Base-by-base conservation (phyloP, 2,113 vertebrate genomes). In the Monopterus albus region DNA sequence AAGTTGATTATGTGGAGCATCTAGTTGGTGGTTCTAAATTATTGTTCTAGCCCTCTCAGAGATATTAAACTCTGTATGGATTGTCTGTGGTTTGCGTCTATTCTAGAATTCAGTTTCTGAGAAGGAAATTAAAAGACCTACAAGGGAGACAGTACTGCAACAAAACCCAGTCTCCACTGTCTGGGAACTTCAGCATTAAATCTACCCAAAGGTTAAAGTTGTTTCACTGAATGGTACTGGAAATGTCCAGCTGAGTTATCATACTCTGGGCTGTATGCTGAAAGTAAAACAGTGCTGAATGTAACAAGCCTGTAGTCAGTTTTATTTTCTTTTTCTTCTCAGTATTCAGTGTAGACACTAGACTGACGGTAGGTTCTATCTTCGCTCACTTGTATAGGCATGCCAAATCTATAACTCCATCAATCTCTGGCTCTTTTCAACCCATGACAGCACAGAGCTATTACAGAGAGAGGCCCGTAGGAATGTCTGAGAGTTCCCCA, bases 1-100 rank as follows among this genome's bases (percentile, higher is more conserved):
- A 91, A 89, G 84, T 87, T 88, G 86, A 91, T 91, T 90, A 87
- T 84, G 74, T 76, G 75, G 64, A 78, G 86, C 79, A 83, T 87
- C 85, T 85, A 88, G 87, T 88, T 89, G 79, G 83, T 83, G 82
- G 56, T 72, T 87, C 84, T 89, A 87, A 90, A 90, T 89, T 81
- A 88, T 82, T 81, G 78, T 79, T 81, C 79, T 59, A 79, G 75
- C 36, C 82, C 88, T 89, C 73, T 85, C 72, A 85, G 73, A 68
- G 76, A 87, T 88, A 91, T 91, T 88, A 85, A 85, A 86, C 56
- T 81, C 53, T 40, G 58, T 72, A 67, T 73, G 64, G 75, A 71
- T 81, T 33, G 71, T 79, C 79, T 85, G 75, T 47, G 71, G 73
- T 61, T 59, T 72, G 55, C 35, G 33, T 81, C 86, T 86, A 52